Conservation (phyloP, 23 tunicate genomes). For the Ascidia mentula region DNA sequence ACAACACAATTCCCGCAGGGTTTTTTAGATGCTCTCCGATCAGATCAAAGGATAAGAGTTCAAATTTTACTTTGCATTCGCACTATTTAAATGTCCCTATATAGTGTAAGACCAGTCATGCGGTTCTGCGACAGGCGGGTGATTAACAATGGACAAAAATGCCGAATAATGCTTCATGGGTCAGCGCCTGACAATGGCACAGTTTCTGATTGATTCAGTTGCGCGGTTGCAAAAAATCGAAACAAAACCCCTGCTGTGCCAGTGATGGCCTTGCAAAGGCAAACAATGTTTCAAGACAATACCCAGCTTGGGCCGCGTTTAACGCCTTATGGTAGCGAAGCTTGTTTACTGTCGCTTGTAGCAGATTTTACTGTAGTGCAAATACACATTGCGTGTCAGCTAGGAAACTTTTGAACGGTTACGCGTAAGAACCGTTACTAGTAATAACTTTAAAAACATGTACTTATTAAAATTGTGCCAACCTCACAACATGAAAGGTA, state of each 20-base stretch:
- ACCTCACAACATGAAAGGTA: too few species aligned
- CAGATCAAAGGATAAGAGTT: background rate
- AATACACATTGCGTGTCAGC: background rate
- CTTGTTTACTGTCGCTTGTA: conserved; percentile 8
- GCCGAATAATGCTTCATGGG: background rate
- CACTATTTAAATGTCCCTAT: background rate
- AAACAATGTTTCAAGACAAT: background rate
- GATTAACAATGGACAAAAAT: background rate
- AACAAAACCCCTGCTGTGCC: background rate
- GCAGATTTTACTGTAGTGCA: background rate
- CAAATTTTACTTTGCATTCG: background rate
- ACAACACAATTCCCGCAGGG: background rate
- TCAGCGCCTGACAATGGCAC: conserved; percentile 26
- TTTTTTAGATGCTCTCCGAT: background rate
- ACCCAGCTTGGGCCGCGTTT: background rate
- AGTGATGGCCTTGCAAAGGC: conserved; percentile 2
- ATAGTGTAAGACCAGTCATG: background rate
- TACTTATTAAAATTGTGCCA: too few species aligned
- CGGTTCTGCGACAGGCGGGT: background rate
- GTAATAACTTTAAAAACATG: too few species aligned
- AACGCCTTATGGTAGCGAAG: background rate
- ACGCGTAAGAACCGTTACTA: too few species aligned
- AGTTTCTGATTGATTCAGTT: conserved; percentile 28
- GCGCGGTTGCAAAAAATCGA: background rate
- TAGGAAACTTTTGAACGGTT: too few species aligned